phyloP scores from a whole-genome alignment of 1,140 invertebrate genomes.

The Aphelinus atriplicis region DNA sequence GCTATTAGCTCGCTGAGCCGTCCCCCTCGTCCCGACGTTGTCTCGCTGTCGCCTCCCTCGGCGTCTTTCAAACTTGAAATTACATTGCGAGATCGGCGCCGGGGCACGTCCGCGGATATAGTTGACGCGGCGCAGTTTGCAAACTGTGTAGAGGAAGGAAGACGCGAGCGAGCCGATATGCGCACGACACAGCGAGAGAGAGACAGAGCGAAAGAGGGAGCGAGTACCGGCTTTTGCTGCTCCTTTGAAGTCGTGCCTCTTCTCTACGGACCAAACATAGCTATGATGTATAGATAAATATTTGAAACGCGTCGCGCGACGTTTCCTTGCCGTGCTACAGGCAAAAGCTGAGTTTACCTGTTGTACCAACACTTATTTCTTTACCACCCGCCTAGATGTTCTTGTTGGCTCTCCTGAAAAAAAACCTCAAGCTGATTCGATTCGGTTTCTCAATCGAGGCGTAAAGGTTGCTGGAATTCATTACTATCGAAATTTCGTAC shows the following conservation, averaged over 20 bases:
- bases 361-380: not conserved
- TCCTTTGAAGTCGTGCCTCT: conserved; percentile 9
- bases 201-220: not conserved
- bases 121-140: conserved; percentile 18
- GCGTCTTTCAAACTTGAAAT: conserved; percentile 31
- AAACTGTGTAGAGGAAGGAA: not conserved
- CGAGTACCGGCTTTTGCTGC: too few relatives aligned
- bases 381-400: too few relatives aligned
- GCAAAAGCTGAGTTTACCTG: not conserved
- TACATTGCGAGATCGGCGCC: conserved; percentile 23
- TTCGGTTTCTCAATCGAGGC: too few relatives aligned
- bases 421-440: too few relatives aligned
- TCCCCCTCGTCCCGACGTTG: not conserved
- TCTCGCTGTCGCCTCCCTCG: not conserved
- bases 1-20: conserved; percentile 22
- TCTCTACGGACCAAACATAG: conserved; percentile 15
- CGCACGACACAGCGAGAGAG: not conserved
- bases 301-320: conserved; percentile 17
- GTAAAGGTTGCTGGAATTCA: too few relatives aligned
- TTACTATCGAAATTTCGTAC: not conserved
- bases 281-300: conserved; percentile 29
- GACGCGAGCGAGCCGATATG: not conserved
- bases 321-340: not conserved
- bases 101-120: conserved; percentile 13
- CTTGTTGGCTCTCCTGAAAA: too few relatives aligned